These are phyloP conservation scores for Rhagonycha lutea DNA, from an alignment of 2,888 invertebrate species.

Conservation along the genomic window DNA sequence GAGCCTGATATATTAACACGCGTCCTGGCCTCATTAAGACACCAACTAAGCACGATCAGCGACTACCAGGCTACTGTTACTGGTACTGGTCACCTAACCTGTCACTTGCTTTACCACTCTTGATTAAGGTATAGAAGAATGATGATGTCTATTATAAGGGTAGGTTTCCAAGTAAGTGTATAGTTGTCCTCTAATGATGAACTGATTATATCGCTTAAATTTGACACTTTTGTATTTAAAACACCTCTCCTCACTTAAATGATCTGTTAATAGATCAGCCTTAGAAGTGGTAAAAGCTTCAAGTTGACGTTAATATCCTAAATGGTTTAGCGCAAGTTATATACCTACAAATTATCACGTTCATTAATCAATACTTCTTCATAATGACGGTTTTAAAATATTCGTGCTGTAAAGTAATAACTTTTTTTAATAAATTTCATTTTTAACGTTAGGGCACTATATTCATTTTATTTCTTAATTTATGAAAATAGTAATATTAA, in stretches of 20 bases:
- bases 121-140: conserved; percentile 44
- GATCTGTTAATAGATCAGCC: conserved; percentile 1
- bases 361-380: background rate
- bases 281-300: background rate
- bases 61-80: conserved; percentile 34
- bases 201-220: conserved; percentile 14
- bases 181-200: conserved; percentile 30
- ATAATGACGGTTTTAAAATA: background rate
- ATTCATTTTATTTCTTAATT: conserved; percentile 37
- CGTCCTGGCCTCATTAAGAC: conserved; percentile 54
- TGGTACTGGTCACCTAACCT: conserved; percentile 31
- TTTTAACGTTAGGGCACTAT: conserved; percentile 32
- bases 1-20: conserved; percentile 52
- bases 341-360: background rate
- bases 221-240: conserved; percentile 11
- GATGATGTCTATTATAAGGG: conserved; percentile 43
- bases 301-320: background rate
- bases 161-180: conserved; percentile 39
- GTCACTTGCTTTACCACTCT: conserved; percentile 34
- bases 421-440: background rate
- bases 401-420: background rate
- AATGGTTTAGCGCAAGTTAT: background rate
- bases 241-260: background rate
- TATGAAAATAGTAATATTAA: conserved; percentile 33
- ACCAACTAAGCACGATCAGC: conserved; percentile 51